Evolutionary conservation across 64 coral and sea anemone genomes (phyloP), one percentile per base, ranked within the genome.

Genomic region (Stichodactyla helianthus): DNA sequence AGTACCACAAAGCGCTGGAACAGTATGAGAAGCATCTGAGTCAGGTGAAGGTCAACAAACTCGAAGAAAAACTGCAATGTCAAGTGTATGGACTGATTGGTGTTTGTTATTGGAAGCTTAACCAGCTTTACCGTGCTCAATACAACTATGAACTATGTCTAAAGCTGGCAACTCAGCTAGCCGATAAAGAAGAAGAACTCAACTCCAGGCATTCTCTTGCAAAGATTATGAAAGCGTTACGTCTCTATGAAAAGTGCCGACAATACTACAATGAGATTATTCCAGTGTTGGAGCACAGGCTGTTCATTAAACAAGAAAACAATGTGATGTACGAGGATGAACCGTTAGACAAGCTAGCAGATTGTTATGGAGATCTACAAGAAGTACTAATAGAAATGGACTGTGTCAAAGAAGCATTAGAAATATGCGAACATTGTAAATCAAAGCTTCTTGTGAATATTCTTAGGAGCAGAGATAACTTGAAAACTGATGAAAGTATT

Each of bases 281-380:
- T 60, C 91, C 91, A 22, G 85, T 93, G 25, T 58, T 96, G 2
- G 94, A 96, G 51, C 84, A 93, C 55, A 93, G 82, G 23, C 77
- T 96, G 16, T 35, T 70, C 53, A 84, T 89, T 26, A 83, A 93
- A 65, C 65, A 88, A 51, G 64, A 65, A 14, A 84, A 80, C 51
- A 51, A 83, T 14, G 79, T 89, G 20, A 82, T 88, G 23, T 59
- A 76, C 52, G 86, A 53, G 18, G 94, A 96, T 77, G 86, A 87
- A 20, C 54, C 90, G 52, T 51, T 86, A 20, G 60, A 52, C 7
- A 93, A 90, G 31, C 17, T 96, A 54, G 71, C 89, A 87, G 77
- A 78, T 17, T 96, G 91, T 31, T 93, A 96, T 85, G 82, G 74
- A 56, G 94, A 96, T 63, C 54, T 96, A 55, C 94, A 96, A 55